A percentile compares a stretch with the other conserved stretches of the same genome.
Evolutionary conservation across 2,888 invertebrate species (phyloP).

Genomic region (Cosmia trapezina): DNA sequence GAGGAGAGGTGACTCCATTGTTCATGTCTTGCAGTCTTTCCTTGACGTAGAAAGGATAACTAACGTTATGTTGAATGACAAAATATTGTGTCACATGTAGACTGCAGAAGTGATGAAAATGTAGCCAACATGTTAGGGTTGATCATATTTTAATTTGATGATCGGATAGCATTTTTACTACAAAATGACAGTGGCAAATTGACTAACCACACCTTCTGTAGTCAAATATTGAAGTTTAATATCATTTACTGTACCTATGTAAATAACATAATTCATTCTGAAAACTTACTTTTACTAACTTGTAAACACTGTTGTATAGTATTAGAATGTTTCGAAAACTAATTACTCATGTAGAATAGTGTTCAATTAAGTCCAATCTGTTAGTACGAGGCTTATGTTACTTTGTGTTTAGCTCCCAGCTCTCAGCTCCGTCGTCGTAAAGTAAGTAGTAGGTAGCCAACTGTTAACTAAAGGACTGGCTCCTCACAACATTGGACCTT

Average conservation of each 20-base stretch:
- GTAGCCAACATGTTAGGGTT: no score
- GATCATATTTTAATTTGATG: not conserved
- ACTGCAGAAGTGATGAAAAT: not conserved
- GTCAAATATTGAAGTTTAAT: not conserved
- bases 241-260: no score
- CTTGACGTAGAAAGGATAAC: not conserved
- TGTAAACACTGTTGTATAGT: constrained; percentile 10
- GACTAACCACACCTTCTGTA: not conserved
- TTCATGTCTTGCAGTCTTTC: not conserved
- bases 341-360: constrained; percentile 19
- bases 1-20: constrained; percentile 79
- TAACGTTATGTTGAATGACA: not conserved
- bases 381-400: constrained; percentile 53
- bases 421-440: constrained; percentile 18
- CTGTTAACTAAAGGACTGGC: constrained; percentile 24
- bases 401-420: constrained; percentile 59
- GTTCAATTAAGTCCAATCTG: constrained; percentile 10
- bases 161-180: not conserved
- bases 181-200: not conserved
- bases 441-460: constrained; percentile 40
- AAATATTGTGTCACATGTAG: not conserved
- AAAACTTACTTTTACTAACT: not conserved
- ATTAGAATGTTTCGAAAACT: constrained; percentile 23
- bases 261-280: not conserved
- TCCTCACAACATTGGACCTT: constrained; percentile 6